Evolutionary conservation across 1,140 invertebrate species (phyloP), one percentile per base, ranked within the genome.

Genomic region (Euura lappo): DNA sequence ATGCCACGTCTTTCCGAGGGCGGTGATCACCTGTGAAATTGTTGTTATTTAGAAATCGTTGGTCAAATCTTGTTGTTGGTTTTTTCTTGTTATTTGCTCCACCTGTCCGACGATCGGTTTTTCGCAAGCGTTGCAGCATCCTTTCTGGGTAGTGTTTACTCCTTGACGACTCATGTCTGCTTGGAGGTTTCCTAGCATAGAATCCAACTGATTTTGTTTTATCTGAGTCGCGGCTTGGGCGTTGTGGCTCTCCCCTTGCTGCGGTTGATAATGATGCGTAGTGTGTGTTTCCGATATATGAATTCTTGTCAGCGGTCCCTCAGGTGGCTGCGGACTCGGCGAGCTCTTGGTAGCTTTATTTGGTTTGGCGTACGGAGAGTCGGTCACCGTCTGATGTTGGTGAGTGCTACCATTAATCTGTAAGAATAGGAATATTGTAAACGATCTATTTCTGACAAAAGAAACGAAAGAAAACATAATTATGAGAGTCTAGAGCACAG

Each of bases 1-100:
- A 88, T 99, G 98, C 98, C 98, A 99, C n/a, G 98, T 98, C 87
- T 97, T 96, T 44, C 98, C 98, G 78, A 99, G 83, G 1, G 98
- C 98, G 46, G 97, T 99, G 78, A 98, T 95, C 70, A 97, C 95
- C 91, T 94, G 89, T 10, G 70, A 76, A 72, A 76, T 42, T 42
- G 7, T 7, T n/a, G 28, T 71, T 13, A 42, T 8, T 68, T 68
- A 68, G 28, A 10, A 68, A 43, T 1, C 43, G 28, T 28, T 28
- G 28, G 28, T 28, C 28, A 28, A 28, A 28, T 28, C 28, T 1
- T 28, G 28, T 1, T 28, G 28, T 28, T 28, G 28, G 28, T 28
- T 28, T 28, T 28, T 28, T 28, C 28, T 13, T 65, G 51, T 8
- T n/a, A 60, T 60, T 6, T 43, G 28, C 71, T 79, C 81, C 84